These are phyloP conservation scores for Tachysurus vachellii DNA, from an alignment of 2,113 vertebrate genomes.

Conservation along the genomic window DNA sequence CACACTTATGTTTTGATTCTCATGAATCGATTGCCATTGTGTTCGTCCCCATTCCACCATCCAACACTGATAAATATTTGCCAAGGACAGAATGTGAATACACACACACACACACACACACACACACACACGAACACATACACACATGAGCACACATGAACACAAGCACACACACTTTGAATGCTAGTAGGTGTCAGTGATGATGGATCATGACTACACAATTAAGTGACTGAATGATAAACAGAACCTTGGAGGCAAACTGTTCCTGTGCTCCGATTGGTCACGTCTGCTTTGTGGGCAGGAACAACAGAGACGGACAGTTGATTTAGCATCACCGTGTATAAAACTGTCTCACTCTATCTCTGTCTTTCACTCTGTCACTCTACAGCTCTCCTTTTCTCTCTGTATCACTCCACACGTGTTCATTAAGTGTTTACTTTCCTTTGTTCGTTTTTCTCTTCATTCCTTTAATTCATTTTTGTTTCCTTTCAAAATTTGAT, in stretches of 20 bases:
- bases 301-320: not conserved
- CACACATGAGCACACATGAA: too few relatives aligned
- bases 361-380: too few relatives aligned
- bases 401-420: not conserved
- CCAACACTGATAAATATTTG: constrained; percentile 29
- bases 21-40: constrained; percentile 6
- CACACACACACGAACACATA: not conserved
- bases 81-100: not conserved
- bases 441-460: not conserved
- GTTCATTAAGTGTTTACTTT: not conserved
- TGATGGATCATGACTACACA: not conserved
- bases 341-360: not conserved
- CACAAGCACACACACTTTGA: not conserved
- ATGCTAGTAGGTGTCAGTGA: not conserved
- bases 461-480: not conserved
- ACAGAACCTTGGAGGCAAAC: not conserved
- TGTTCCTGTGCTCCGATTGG: not conserved
- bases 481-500: not conserved
- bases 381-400: too few relatives aligned
- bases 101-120: not conserved
- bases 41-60: not conserved
- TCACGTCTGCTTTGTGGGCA: not conserved
- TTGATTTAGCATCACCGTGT: not conserved
- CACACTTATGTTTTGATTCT: not conserved
- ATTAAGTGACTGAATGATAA: constrained; percentile 1